Evolutionary conservation across 92 coral and sea anemone genomes (phyloP), one percentile per base, ranked within the genome.

Genomic region (Porites divaricata): DNA sequence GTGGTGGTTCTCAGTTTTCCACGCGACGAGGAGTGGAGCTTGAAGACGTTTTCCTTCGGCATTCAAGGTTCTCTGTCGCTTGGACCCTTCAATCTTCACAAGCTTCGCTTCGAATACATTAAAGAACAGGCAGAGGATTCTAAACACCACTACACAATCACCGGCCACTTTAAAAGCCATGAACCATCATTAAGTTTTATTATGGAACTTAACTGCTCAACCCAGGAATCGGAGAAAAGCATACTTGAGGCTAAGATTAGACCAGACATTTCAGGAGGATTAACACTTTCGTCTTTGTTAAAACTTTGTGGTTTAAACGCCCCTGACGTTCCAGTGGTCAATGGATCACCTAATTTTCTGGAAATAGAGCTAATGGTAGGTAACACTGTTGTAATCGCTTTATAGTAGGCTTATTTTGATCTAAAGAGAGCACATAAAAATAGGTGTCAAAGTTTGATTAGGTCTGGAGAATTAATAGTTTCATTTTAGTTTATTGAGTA

Each of bases 341-440:
- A 45, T 61, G 81, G 81, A 57, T 59, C 81, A 1, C 81, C 54
- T 11, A 22, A 76, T 20, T 76, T 76, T 48, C 57, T 59, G 26
- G 26, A 76, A 14, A 62, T 76, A 22, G 70, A 59, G 63, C 19
- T 76, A 20, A 61, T 59, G 81, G 81, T 76, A 76, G 59, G 54
- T 15, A 24, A 67, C 8, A 67, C 45, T 35, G 45, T 35, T 35
- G 0, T 4, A 35, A 35, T 35, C 45, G 45, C 45, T 35, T 35
- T 35, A 35, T 35, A 35, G 45, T 35, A 35, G 6, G 45, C 45
- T 35, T 35, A 35, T 35, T 35, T 35, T 35, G 45, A 35, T 35
- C 45, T 35, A 35, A 35, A 35, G 45, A 35, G 4, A 35, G 45
- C 45, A 35, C 45, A 35, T 35, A 35, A 35, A 35, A 35, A 35